These are phyloP conservation scores for Ciconia maguari DNA, from an alignment of 2,113 vertebrate genomes.

Conservation along the genomic window DNA sequence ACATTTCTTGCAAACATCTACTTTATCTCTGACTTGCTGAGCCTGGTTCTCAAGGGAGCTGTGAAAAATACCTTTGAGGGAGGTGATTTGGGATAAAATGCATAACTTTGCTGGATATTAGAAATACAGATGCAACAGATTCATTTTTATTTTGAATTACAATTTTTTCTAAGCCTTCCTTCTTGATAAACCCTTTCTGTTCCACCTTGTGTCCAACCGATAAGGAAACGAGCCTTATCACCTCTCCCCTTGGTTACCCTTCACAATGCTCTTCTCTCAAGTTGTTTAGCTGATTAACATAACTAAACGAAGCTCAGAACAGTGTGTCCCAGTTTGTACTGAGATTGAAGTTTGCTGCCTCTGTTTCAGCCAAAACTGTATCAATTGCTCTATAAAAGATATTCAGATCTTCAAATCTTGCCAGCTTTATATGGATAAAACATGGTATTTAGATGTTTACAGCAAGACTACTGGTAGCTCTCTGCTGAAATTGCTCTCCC, in stretches of 20 bases:
- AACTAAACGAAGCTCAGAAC: neutral
- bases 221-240: conserved; percentile 45
- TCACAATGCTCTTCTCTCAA: neutral
- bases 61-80: neutral
- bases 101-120: neutral
- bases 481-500: neutral
- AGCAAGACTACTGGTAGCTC: neutral
- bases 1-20: neutral
- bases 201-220: neutral
- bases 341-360: neutral
- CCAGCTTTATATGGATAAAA: neutral
- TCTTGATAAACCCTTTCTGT: conserved; percentile 11
- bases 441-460: neutral
- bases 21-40: neutral
- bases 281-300: conserved; percentile 34
- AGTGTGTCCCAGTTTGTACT: neutral
- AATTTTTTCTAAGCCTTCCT: neutral
- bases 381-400: neutral
- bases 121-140: neutral
- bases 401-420: neutral
- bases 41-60: neutral
- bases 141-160: neutral
- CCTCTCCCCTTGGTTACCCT: neutral
- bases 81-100: neutral
- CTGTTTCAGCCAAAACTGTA: neutral